Evolutionary conservation across 1,140 invertebrate genomes (phyloP), one percentile per base, ranked within the genome.

Genomic region (Venustaconcha ellipsiformis): DNA sequence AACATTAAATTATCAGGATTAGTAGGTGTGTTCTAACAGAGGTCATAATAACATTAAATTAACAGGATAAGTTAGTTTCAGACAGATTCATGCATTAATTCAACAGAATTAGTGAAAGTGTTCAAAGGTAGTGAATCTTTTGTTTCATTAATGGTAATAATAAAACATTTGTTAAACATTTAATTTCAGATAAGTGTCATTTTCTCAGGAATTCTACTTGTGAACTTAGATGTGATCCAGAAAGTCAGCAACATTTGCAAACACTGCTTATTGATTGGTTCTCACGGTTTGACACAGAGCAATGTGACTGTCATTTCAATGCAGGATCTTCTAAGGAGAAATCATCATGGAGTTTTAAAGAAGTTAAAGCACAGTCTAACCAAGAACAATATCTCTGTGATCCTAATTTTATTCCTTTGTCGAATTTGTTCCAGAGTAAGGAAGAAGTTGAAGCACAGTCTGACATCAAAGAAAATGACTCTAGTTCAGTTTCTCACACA

Each of bases 161-260:
- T 48, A 48, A 6, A 48, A 8, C 37, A 48, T 11, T 37, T 48
- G 37, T 48, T 48, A 48, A 48, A 6, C 37, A 48, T 48, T 59
- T 62, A 6, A 56, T 66, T 74, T 78, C 60, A 75, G 68, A 67
- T 20, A 26, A n/a, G 37, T 67, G 68, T 68, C 58, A 58, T 20
- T 37, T 23, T 14, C 55, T 80, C 14, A 58, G 64, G 26, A 82
- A 82, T 72, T 63, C 78, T 0, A 82, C 81, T 4, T 82, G 67
- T 77, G 76, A 80, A 59, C 30, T 82, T 57, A n/a, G 71, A 20
- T 66, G 71, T 48, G 37, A 68, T 56, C 14, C 62, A 65, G 67
- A 79, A n/a, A 78, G 71, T 59, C 55, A 67, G 57, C 57, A 71
- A 5, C 60, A 82, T 26, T 78, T 82, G 65, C 48, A 48, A 67